phyloP scores from a whole-genome alignment of 1,140 invertebrate genomes.

The Habropoda laboriosa region DNA sequence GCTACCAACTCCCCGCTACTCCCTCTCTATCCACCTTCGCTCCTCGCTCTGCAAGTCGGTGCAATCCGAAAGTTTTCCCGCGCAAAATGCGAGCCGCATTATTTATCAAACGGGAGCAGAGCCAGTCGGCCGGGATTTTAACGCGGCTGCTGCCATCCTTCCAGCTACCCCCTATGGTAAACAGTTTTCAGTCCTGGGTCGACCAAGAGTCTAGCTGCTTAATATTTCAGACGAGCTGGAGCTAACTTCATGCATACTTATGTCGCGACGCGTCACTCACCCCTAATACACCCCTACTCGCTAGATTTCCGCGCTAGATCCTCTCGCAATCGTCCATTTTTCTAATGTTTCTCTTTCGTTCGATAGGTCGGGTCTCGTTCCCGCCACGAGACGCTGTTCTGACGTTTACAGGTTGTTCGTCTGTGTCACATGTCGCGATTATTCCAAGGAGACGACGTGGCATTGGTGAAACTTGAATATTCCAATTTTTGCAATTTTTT shows the following conservation, averaged over 20 bases:
- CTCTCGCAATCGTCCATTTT: slow-evolving; percentile 18
- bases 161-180: slow-evolving; percentile 55
- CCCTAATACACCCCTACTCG: slow-evolving; percentile 20
- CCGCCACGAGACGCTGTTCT: neutral
- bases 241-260: slow-evolving; percentile 80
- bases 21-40: neutral
- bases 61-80: slow-evolving; percentile 66
- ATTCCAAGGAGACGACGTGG: too few species aligned
- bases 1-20: neutral
- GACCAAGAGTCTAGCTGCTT: slow-evolving; percentile 69
- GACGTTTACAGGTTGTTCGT: too few species aligned
- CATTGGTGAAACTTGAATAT: too few species aligned
- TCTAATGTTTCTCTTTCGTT: slow-evolving; percentile 34
- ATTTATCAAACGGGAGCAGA: slow-evolving; percentile 76
- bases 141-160: slow-evolving; percentile 28
- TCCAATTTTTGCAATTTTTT: too few species aligned
- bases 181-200: slow-evolving; percentile 68
- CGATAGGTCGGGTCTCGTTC: neutral
- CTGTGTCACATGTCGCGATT: too few species aligned
- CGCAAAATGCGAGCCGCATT: slow-evolving; percentile 74
- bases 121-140: slow-evolving; percentile 56
- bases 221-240: slow-evolving; percentile 77
- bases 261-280: slow-evolving; percentile 63
- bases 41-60: neutral
- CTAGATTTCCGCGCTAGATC: slow-evolving; percentile 40